These are phyloP conservation scores for Pelmatolapia mariae DNA, from an alignment of 2,113 vertebrate species.

Conservation along the genomic window DNA sequence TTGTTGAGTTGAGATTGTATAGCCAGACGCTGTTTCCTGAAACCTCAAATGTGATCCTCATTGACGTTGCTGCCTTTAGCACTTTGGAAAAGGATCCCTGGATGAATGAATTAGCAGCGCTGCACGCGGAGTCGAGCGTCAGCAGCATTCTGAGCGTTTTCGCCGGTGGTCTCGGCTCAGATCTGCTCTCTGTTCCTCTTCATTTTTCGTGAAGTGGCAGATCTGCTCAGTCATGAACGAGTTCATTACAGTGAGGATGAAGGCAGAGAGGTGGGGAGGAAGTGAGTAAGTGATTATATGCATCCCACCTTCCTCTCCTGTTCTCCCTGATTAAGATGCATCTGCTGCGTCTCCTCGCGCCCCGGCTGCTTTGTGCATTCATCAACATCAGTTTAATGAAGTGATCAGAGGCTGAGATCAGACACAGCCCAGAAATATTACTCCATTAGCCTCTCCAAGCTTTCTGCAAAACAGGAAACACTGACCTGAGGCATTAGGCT, in stretches of 20 bases:
- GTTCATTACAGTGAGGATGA: conserved; percentile 21
- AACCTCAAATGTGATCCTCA: not conserved
- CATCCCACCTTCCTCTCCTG: conserved; percentile 37
- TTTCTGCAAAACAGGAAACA: conserved; percentile 31
- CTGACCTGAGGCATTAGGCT: conserved; percentile 18
- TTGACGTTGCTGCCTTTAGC: not conserved
- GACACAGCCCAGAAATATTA: conserved; percentile 45
- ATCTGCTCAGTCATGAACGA: conserved; percentile 30
- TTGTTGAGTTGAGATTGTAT: not conserved
- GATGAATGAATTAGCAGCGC: not conserved
- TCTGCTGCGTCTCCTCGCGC: conserved; percentile 13
- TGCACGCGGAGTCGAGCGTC: not conserved
- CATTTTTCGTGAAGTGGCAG: not conserved
- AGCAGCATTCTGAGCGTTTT: not conserved
- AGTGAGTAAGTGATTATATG: conserved; percentile 37
- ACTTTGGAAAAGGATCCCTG: not conserved
- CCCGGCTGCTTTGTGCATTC: conserved; percentile 41
- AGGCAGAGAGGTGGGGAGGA: conserved; percentile 1
- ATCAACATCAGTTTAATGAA: conserved; percentile 64
- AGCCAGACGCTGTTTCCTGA: not conserved
- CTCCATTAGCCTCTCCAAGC: conserved; percentile 48
- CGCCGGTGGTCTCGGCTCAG: not conserved
- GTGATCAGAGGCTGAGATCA: conserved; percentile 63
- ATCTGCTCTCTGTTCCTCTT: not conserved
- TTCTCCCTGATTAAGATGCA: conserved; percentile 52